A percentile compares a stretch with the other conserved stretches of the same genome.
phyloP scores from a whole-genome alignment of 2,797 vertebrate genomes.

The Clarias fuscus region DNA sequence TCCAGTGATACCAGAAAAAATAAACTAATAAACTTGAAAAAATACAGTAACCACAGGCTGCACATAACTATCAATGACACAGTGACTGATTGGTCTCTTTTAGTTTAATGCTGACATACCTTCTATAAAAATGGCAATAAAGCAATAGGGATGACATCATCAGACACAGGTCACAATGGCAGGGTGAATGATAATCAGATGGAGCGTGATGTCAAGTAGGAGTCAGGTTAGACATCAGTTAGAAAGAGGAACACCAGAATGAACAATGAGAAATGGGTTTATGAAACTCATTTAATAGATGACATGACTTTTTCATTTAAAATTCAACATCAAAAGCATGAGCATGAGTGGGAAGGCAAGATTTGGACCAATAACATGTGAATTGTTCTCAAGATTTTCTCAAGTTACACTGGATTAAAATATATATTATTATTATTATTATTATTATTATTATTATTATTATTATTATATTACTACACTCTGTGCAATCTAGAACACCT shows the following conservation, averaged over 20 bases:
- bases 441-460: too few relatives aligned
- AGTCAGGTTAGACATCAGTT: slow-evolving; percentile 46
- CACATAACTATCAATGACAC: background rate
- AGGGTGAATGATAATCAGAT: slow-evolving; percentile 52
- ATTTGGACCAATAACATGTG: background rate
- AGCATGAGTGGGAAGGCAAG: background rate
- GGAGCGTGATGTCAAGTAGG: slow-evolving; percentile 41
- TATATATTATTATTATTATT: too few relatives aligned
- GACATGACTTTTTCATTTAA: background rate
- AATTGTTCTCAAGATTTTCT: background rate
- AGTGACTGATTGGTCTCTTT: background rate
- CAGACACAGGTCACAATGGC: slow-evolving; percentile 42
- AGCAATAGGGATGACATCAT: slow-evolving; percentile 42
- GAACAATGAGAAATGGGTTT: slow-evolving; percentile 18
- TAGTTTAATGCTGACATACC: slow-evolving; percentile 61
- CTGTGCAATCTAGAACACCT: background rate
- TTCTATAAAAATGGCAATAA: slow-evolving; percentile 60
- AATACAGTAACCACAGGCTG: background rate
- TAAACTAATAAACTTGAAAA: background rate
- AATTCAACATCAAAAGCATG: background rate
- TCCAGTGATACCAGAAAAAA: too few relatives aligned
- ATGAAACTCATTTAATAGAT: background rate
- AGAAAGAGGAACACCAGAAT: slow-evolving; percentile 24
- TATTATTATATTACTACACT: background rate
- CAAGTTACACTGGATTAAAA: background rate